Evolutionary conservation across 2,113 vertebrate genomes (phyloP), one percentile per base, ranked within the genome.

Genomic region (Scomber colias): DNA sequence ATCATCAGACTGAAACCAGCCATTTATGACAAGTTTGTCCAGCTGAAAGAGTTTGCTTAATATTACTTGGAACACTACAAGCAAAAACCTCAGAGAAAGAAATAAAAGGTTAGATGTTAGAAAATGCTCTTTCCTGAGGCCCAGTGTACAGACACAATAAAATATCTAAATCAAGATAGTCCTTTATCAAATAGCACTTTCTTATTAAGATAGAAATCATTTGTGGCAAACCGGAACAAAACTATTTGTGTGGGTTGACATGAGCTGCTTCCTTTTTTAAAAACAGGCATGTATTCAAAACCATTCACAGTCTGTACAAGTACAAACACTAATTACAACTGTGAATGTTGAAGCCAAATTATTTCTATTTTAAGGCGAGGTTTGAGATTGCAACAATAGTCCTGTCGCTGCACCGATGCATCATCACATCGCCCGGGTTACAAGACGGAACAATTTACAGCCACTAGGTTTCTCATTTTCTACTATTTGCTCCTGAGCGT

Each of bases 381-480:
- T n/a, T 51, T 44, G 19, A 64, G 11, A 48, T 50, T 64, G 44
- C 19, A 27, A 13, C 2, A 24, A 30, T 51, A 19, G 17, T 45
- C 27, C 21, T 72, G 11, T 70, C 30, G 51, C 54, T 17, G 27
- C 14, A 49, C 45, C 9, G 57, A 63, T 53, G 19, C 63, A 66
- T 12, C 69, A 67, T 46, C 55, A 15, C 31, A 48, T 49, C 49
- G 11, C 59, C 48, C 7, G 9, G 17, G 19, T 74, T 76, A 76
- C 40, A 64, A 79, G 64, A 82, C 62, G 31, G 17, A 55, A 51
- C 31, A 63, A 84, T 86, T 89, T 88, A 54, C 65, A 83, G 54
- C 62, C 61, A 31, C 48, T 46, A 44, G 79, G 13, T 81, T 90
- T 88, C 79, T 83, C 75, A 88, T 87, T 87, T 88, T 73, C 68